phyloP scores from a whole-genome alignment of 2,888 invertebrate species.

The Trisateles emortualis region DNA sequence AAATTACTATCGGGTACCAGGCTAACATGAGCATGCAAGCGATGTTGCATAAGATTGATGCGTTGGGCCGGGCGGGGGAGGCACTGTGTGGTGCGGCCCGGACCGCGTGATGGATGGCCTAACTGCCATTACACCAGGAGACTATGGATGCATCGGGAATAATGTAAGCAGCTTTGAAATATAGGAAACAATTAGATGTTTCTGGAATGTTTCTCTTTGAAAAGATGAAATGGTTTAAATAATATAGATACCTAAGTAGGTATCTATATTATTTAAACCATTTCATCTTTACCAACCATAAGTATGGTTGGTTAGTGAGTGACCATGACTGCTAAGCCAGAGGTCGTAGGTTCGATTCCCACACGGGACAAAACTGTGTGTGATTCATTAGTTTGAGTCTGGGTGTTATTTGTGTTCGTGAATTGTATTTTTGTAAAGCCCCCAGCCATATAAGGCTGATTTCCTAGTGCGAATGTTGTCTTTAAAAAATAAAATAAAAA shows the following conservation, averaged over 20 bases:
- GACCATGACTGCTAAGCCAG: too few species aligned
- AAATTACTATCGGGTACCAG: slow-evolving; percentile 61
- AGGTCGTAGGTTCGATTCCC: too few species aligned
- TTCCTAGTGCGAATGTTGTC: too few species aligned
- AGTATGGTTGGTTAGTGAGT: too few species aligned
- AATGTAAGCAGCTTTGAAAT: slow-evolving; percentile 40
- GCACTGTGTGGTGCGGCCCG: slow-evolving; percentile 16
- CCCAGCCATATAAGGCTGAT: too few species aligned
- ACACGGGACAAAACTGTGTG: too few species aligned
- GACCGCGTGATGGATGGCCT: slow-evolving; percentile 66
- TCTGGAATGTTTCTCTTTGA: slow-evolving; percentile 19
- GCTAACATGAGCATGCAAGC: slow-evolving; percentile 64
- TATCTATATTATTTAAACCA: too few species aligned
- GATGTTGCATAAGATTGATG: slow-evolving; percentile 79
- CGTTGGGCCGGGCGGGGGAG: slow-evolving; percentile 46
- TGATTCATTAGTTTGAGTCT: too few species aligned
- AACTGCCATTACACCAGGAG: slow-evolving; percentile 56
- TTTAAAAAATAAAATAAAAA: too few species aligned
- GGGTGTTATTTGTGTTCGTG: too few species aligned
- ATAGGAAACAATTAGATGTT: slow-evolving; percentile 35
- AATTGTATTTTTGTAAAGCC: too few species aligned
- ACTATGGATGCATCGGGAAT: slow-evolving; percentile 51
- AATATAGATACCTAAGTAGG: neutral
- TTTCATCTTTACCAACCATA: too few species aligned
- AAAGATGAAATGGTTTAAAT: neutral